Base-by-base conservation (phyloP, 2,797 vertebrate genomes). In the Ciconia nigra region DNA sequence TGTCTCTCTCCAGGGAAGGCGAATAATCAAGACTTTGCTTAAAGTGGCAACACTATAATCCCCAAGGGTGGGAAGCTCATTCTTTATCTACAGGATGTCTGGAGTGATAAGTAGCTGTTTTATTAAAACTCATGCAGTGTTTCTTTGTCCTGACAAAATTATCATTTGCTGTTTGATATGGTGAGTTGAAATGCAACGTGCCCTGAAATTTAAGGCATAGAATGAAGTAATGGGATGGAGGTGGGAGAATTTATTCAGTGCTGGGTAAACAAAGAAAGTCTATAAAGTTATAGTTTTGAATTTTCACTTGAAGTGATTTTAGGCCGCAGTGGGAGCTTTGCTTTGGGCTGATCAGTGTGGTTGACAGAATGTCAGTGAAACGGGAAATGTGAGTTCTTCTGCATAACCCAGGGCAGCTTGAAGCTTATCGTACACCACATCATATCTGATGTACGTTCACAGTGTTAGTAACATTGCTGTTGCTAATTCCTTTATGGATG, bases 21-120 rank as follows among this genome's bases (percentile, higher is more conserved):
- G 95, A 97, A 97, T 94, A 97, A 96, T 90, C 90, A 95, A 93
- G 87, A 90, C 86, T 90, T 95, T 83, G 69, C 93, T 97, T 96
- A 89, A 97, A 97, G 96, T 92, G 91, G 89, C 88, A 96, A 85
- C 88, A 83, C 80, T 84, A 66, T 58, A 92, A 87, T 93, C 82
- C 85, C 87, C 87, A 80, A 76, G 93, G 87, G 83, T 87, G 78
- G 78, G 87, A 91, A 94, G 79, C 84, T 97, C 91, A 66, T 94
- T 96, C 76, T 96, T 96, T 90, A 93, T 89, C 95, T 96, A 84
- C 92, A 96, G 93, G 94, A 97, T 95, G 88, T 96, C 90, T 96
- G 89, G 61, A 85, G 82, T 89, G 94, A 95, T 96, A 96, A 95
- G 93, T 86, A 89, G 81, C 63, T 92, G 82, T 94, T 96, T 96